A percentile compares a stretch with the other conserved stretches of the same genome.
phyloP scores from a whole-genome alignment of 2,888 invertebrate species.

The Meiosimyza platycephala region DNA sequence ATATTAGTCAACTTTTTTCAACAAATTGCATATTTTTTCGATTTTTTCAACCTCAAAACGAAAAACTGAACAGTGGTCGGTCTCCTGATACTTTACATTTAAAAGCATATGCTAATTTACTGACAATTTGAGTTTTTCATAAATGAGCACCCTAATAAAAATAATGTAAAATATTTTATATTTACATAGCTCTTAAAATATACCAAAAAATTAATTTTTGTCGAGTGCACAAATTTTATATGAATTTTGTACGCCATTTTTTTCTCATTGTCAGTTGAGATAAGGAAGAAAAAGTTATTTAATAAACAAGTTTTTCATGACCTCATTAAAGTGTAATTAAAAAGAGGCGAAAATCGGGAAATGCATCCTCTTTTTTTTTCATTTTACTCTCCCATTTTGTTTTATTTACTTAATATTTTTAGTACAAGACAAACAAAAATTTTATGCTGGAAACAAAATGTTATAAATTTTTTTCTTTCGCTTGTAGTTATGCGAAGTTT shows the following conservation, averaged over 20 bases:
- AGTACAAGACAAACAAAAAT: constrained; percentile 1
- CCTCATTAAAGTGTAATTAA: constrained; percentile 41
- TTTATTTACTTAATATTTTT: neutral
- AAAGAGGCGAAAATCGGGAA: constrained; percentile 17
- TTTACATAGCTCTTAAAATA: constrained; percentile 18
- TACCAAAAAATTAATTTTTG: constrained; percentile 8
- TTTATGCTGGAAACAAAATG: constrained; percentile 16
- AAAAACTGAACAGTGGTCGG: too few relatives aligned
- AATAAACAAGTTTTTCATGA: constrained; percentile 44
- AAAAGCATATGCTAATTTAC: too few relatives aligned
- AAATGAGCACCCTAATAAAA: too few relatives aligned
- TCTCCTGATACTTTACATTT: too few relatives aligned
- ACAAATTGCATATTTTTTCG: too few relatives aligned
- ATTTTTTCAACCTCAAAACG: too few relatives aligned
- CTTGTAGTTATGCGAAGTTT: too few relatives aligned
- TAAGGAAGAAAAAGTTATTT: constrained; percentile 39
- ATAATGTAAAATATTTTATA: neutral
- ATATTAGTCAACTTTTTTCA: too few relatives aligned
- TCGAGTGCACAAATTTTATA: constrained; percentile 15
- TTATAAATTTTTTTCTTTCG: neutral
- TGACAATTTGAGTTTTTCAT: too few relatives aligned
- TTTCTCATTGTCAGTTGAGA: constrained; percentile 17
- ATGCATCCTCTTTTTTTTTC: neutral
- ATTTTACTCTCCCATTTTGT: neutral
- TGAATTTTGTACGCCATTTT: neutral